Conservation (phyloP, 1,140 invertebrate species). For the Drosophila subpulchrella region DNA sequence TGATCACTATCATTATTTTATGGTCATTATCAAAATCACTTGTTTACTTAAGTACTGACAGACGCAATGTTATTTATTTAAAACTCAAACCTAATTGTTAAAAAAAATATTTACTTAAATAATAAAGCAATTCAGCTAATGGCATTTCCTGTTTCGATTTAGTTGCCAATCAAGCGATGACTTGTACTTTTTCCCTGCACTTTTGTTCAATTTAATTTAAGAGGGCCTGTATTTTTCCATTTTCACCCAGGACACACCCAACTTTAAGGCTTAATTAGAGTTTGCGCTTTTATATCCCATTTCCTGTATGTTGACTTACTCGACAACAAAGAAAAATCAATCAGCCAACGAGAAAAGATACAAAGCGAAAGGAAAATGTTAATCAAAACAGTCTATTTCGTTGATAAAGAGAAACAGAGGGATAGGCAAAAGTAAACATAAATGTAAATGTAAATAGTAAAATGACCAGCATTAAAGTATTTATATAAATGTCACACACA, state of each 20-base stretch:
- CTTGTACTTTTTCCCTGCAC: constrained; percentile 56
- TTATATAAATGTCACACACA: constrained; percentile 23
- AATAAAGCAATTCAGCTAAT: constrained; percentile 41
- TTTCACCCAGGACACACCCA: background rate
- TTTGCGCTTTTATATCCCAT: constrained; percentile 64
- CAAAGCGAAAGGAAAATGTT: constrained; percentile 19
- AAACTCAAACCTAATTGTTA: constrained; percentile 1
- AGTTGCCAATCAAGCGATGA: constrained; percentile 68
- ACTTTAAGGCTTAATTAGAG: constrained; percentile 64
- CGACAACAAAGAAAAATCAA: constrained; percentile 42
- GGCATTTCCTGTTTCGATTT: constrained; percentile 61
- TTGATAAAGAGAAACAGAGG: constrained; percentile 15
- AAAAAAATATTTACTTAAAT: constrained; percentile 13
- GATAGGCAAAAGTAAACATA: constrained; percentile 48
- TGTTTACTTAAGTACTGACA: background rate
- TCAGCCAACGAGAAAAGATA: constrained; percentile 15
- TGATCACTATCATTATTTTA: background rate
- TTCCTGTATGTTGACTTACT: constrained; percentile 47
- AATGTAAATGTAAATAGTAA: constrained; percentile 40
- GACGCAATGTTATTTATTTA: background rate
- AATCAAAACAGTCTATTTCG: constrained; percentile 36
- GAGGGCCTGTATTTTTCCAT: constrained; percentile 8
- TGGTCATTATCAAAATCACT: background rate
- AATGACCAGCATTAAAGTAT: constrained; percentile 39
- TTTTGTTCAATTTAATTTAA: constrained; percentile 55